Conservation (phyloP, 2,113 vertebrate species). For the Nesospiza acunhae region DNA sequence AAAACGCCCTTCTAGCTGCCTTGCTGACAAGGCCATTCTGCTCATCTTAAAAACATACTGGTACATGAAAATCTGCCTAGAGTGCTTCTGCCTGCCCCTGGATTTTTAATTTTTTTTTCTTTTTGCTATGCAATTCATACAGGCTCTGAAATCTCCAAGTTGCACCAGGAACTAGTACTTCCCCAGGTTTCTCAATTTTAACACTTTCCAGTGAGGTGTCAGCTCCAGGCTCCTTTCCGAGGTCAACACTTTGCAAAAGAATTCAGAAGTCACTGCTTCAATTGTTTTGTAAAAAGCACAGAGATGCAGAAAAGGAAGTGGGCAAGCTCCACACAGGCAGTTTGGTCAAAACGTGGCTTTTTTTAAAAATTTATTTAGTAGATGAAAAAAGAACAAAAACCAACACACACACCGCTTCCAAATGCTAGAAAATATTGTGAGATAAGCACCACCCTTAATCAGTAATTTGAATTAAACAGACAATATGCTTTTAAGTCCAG, state of each 20-base stretch:
- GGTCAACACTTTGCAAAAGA: background rate
- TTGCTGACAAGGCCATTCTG: background rate
- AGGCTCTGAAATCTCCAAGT: background rate
- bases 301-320: background rate
- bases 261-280: background rate
- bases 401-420: background rate
- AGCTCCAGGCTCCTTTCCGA: background rate
- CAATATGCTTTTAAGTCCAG: background rate
- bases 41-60: background rate
- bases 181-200: accelerated
- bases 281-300: background rate
- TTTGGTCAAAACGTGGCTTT: background rate
- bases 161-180: background rate
- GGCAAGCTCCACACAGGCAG: background rate
- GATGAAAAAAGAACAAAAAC: background rate
- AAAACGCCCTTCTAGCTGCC: background rate
- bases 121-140: background rate
- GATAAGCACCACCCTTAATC: background rate
- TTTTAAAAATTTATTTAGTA: background rate
- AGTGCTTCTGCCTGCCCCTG: background rate
- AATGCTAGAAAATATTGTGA: background rate
- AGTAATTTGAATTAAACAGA: background rate
- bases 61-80: background rate
- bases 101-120: background rate
- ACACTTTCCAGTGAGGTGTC: background rate